phyloP scores from a whole-genome alignment of 1,140 invertebrate genomes.

The Metopolophium dirhodum region DNA sequence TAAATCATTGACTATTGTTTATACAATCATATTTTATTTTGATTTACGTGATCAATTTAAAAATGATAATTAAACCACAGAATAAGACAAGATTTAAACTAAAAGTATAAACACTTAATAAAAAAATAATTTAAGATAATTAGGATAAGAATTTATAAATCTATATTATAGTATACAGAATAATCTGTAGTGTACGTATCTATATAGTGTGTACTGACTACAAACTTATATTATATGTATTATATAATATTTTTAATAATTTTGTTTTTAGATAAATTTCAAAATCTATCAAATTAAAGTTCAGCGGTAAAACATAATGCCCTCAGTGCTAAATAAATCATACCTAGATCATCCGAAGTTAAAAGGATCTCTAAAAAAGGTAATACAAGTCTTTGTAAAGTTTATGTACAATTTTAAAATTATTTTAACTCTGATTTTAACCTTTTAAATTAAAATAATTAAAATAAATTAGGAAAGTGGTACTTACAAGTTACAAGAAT shows the following conservation, averaged over 20 bases:
- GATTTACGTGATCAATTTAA: neutral
- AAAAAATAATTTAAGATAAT: neutral
- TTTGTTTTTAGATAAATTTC: neutral
- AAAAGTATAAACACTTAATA: neutral
- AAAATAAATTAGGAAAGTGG: neutral
- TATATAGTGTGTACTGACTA: too few species aligned
- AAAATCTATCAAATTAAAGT: neutral
- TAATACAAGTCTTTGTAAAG: neutral
- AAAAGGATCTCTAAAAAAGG: slow-evolving; percentile 3
- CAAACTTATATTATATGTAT: neutral
- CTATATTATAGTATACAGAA: neutral
- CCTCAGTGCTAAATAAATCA: neutral
- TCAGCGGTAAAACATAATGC: neutral
- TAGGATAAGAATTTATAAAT: neutral
- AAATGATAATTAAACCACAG: neutral
- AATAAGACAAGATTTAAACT: neutral
- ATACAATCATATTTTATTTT: neutral
- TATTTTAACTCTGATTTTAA: neutral
- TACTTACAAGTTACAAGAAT: neutral
- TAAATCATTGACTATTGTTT: too few species aligned
- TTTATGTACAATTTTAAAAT: neutral
- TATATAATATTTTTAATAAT: neutral
- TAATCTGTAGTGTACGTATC: too few species aligned
- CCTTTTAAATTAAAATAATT: neutral
- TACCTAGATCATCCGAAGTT: neutral